Evolutionary conservation across 1,140 invertebrate species (phyloP).

Genomic region (Solenopsis invicta): DNA sequence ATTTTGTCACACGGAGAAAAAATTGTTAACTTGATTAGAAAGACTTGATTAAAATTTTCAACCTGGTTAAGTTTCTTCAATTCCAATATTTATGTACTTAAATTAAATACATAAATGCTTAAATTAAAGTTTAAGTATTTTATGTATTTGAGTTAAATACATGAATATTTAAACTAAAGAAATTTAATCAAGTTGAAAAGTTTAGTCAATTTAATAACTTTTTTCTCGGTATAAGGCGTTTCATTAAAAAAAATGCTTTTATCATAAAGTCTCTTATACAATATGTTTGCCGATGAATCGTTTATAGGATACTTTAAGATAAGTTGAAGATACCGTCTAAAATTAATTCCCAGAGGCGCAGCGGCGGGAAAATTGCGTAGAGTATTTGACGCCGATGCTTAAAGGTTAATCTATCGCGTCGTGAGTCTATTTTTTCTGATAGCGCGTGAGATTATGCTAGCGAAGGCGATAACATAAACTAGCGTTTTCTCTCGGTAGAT

Average conservation of each 20-base stretch:
- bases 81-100: no score
- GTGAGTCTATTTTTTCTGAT: conserved; percentile 52
- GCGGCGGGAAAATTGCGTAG: conserved; percentile 18
- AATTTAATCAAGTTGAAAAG: no score
- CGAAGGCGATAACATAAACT: conserved; percentile 20
- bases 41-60: no score
- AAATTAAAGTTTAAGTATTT: no score
- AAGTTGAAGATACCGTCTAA: conserved; percentile 34
- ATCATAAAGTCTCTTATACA: conserved; percentile 30
- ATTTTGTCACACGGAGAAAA: neutral
- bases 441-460: conserved; percentile 42
- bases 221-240: neutral
- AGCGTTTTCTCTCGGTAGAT: conserved; percentile 23
- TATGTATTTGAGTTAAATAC: no score
- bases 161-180: no score
- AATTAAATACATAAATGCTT: no score
- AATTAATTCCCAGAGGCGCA: conserved; percentile 23
- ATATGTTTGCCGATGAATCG: conserved; percentile 34
- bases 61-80: no score
- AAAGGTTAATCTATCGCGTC: conserved; percentile 48
- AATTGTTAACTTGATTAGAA: no score
- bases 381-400: conserved; percentile 31
- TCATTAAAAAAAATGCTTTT: neutral
- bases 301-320: conserved; percentile 13
- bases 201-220: no score